These are phyloP conservation scores for Sebastes itinus DNA, from an alignment of 2,797 vertebrate genomes.

Conservation along the genomic window DNA sequence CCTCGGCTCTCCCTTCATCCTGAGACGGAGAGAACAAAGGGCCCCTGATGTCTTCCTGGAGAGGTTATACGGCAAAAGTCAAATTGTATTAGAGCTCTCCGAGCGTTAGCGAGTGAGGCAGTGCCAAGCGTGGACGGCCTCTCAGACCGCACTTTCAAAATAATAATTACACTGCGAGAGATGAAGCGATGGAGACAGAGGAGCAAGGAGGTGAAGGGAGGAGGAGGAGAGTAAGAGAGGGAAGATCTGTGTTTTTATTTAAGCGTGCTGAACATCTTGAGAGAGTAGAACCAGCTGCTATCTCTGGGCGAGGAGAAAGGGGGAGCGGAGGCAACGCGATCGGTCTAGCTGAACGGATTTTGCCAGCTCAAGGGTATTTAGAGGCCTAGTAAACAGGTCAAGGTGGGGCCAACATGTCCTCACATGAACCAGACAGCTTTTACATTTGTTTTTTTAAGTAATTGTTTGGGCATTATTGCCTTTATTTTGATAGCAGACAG, in stretches of 20 bases:
- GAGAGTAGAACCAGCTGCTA: conserved; percentile 79
- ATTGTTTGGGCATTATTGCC: neutral
- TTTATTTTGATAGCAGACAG: neutral
- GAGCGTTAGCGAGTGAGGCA: conserved; percentile 59
- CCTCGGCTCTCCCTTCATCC: conserved; percentile 35
- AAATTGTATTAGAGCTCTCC: conserved; percentile 71
- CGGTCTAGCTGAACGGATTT: conserved; percentile 39
- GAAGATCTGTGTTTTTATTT: conserved; percentile 74
- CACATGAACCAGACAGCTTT: conserved; percentile 42
- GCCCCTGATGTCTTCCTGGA: conserved; percentile 74
- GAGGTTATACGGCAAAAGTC: conserved; percentile 78
- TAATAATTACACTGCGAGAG: conserved; percentile 77
- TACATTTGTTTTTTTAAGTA: neutral
- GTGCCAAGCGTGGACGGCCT: conserved; percentile 72
- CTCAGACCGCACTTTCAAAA: conserved; percentile 73
- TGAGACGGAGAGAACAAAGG: conserved; percentile 54
- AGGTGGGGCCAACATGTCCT: conserved; percentile 55
- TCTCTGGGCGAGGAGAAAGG: conserved; percentile 53
- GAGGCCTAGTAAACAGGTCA: conserved; percentile 50
- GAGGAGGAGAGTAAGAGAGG: conserved; percentile 45
- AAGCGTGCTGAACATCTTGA: conserved; percentile 62
- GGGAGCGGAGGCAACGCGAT: conserved; percentile 10
- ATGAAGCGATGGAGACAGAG: conserved; percentile 58
- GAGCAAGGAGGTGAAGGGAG: conserved; percentile 53
- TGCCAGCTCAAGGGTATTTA: conserved; percentile 41